A percentile compares a stretch with the other conserved stretches of the same genome.
Conservation (phyloP, 2,888 invertebrate species). For the Callimorpha dominula region DNA sequence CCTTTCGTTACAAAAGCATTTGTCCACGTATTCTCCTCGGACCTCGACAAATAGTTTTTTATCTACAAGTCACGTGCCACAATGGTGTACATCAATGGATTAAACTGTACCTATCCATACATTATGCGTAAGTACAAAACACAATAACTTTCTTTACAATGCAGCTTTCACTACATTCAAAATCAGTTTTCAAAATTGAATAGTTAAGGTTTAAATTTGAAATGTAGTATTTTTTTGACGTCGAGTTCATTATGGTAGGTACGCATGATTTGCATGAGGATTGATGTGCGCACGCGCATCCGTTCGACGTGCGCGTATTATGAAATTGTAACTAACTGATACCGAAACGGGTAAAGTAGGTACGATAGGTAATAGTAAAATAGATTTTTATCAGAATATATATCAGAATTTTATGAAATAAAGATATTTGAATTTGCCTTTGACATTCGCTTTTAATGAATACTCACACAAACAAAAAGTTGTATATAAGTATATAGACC, state of each 20-base stretch:
- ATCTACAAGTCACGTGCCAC: conserved; percentile 69
- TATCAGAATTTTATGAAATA: no score
- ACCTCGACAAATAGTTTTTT: conserved; percentile 53
- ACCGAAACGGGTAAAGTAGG: conserved; percentile 41
- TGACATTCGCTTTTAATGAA: no score
- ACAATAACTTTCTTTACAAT: conserved; percentile 74
- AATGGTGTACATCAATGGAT: conserved; percentile 70
- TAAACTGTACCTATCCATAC: conserved; percentile 64
- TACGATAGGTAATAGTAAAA: not conserved
- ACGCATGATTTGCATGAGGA: conserved; percentile 70
- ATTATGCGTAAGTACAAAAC: conserved; percentile 42
- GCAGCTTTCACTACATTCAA: conserved; percentile 67
- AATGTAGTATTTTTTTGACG: conserved; percentile 35
- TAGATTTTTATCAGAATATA: not conserved
- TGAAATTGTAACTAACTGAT: conserved; percentile 56
- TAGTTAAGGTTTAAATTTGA: conserved; percentile 53
- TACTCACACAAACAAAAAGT: no score
- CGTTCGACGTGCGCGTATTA: conserved; percentile 65
- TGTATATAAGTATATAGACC: no score
- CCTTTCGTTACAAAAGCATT: conserved; percentile 39
- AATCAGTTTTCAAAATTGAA: conserved; percentile 37
- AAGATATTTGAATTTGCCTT: no score
- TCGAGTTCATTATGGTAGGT: conserved; percentile 54
- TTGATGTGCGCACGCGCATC: conserved; percentile 63
- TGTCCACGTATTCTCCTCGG: conserved; percentile 42